Base-by-base conservation (phyloP, 2,797 vertebrate genomes). In the Cyclopterus lumpus region DNA sequence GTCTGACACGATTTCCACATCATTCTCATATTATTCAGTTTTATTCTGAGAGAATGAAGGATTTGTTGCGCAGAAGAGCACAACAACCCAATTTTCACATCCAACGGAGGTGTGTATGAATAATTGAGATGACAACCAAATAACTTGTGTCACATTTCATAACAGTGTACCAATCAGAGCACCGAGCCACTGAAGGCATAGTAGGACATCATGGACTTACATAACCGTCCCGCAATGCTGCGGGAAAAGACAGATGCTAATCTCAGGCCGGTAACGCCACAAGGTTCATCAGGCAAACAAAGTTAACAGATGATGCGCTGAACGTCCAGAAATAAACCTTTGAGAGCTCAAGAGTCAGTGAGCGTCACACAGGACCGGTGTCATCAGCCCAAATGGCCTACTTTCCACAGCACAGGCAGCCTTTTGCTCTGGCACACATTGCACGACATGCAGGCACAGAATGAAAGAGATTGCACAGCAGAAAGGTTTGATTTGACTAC, bases 121-220 rank as follows among this genome's bases (percentile, higher is more conserved):
- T 93, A 92, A 91, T 93, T 89, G 82, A 92, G 71, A 81, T 63
- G 82, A 91, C 86, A 89, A 82, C 71, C 79, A 86, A 90, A 87
- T 81, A 86, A 90, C 82, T 84, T 79, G 89, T 89, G 90, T 90
- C 88, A 79, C 84, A 83, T 90, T 87, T 86, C 79, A 88, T 84
- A 89, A 79, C 80, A 22, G 62, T 20, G 20, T 51, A 71, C 76
- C 69, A 77, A 83, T 84, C 73, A 69, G 71, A 48, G 44, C 18
- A 22, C 55, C 0, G 36, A 75, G 53, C 59, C 5, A 54, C 36
- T 79, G 74, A 75, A 75, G 79, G 70, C 34, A 20, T 53, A n/a
- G 48, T 16, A 66, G 16, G 6, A 81, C 80, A 82, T 63, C 44
- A 7, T 0, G 1, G 59, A 40, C 82, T 89, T 86, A 80, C 65